A percentile compares a stretch with the other conserved stretches of the same genome.
Evolutionary conservation across 2,113 vertebrate genomes (phyloP).

Genomic region (Apodemus speciosus): DNA sequence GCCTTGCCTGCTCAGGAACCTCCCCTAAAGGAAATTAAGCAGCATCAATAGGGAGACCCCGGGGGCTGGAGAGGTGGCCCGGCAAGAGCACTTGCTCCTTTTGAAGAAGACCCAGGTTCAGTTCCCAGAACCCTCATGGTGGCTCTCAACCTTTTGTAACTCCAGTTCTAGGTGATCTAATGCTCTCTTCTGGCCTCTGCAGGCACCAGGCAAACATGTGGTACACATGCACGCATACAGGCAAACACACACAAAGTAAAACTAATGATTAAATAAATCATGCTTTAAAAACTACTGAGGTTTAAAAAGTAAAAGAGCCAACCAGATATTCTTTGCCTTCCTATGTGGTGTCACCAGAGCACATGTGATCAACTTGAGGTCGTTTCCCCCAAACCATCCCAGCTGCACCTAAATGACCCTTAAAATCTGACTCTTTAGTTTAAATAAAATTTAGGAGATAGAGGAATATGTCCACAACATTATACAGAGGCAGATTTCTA

Average conservation of each 20-base stretch:
- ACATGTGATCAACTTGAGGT: neutral
- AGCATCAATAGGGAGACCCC: neutral
- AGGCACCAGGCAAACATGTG: neutral
- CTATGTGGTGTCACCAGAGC: neutral
- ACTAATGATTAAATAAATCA: neutral
- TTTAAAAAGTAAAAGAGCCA: neutral
- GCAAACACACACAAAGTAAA: neutral
- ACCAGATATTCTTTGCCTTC: neutral
- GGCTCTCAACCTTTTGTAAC: neutral
- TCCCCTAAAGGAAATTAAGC: neutral
- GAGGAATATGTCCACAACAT: neutral
- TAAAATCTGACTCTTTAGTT: neutral
- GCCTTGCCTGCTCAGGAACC: neutral
- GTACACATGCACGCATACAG: neutral
- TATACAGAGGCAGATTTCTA: neutral
- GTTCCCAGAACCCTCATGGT: neutral
- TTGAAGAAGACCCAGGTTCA: neutral
- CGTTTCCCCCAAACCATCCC: neutral
- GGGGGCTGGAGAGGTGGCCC: neutral
- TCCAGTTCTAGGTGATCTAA: neutral
- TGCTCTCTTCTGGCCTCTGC: neutral
- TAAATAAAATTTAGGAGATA: neutral
- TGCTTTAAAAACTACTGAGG: neutral
- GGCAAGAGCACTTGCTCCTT: neutral
- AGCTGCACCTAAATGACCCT: neutral